Percentiles rank a stretch among this genome's conserved stretches.
These are phyloP conservation scores for Polydesmus complanatus DNA, from an alignment of 2,888 invertebrate genomes.

Conservation along the genomic window DNA sequence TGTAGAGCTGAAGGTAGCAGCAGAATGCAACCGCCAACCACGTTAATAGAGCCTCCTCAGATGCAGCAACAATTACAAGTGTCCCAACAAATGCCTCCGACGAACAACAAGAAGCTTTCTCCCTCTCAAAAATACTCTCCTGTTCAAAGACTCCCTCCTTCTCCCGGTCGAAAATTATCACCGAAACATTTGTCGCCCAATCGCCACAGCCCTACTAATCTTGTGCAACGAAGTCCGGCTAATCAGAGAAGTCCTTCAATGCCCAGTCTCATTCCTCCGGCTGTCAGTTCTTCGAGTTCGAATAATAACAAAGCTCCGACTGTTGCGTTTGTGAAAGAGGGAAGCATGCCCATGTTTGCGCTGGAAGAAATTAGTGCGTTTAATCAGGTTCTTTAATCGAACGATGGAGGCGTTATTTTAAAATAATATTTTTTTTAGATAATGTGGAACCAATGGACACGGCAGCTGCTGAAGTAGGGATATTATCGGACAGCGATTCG, in stretches of 20 bases:
- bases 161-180: constrained; percentile 52
- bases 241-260: constrained; percentile 17
- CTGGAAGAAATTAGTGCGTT: background rate
- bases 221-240: constrained; percentile 18
- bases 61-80: constrained; percentile 25
- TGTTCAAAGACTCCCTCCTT: constrained; percentile 18
- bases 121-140: constrained; percentile 31
- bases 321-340: background rate
- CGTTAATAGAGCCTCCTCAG: constrained; percentile 15
- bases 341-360: constrained; percentile 11
- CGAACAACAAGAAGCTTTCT: constrained; percentile 45
- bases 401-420: background rate
- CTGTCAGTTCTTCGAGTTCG: background rate
- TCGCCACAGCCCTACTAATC: constrained; percentile 1
- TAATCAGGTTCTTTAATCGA: background rate
- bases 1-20: constrained; percentile 23
- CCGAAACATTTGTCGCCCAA: constrained; percentile 18
- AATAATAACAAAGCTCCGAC: background rate
- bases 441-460: background rate
- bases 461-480: constrained; percentile 14
- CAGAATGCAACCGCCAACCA: constrained; percentile 18
- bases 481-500: constrained; percentile 33
- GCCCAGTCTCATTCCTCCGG: constrained; percentile 18
- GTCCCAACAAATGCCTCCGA: constrained; percentile 29
- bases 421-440: background rate